Conservation (phyloP, 1,140 invertebrate genomes). For the Subanguina moxae region DNA sequence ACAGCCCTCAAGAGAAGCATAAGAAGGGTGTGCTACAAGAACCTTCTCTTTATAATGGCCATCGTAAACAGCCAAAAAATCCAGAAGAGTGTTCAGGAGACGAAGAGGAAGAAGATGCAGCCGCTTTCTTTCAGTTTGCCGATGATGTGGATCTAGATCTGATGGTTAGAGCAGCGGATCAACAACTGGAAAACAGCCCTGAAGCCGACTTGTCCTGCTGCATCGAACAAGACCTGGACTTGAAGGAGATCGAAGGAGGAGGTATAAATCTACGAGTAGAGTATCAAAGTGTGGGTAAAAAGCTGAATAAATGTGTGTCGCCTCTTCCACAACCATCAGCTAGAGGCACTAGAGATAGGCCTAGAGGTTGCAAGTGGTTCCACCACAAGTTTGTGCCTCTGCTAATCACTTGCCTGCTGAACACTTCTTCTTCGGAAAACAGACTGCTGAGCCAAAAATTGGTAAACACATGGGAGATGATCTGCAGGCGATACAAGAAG, state of each 20-base stretch:
- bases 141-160: slow-evolving; percentile 3
- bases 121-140: slow-evolving; percentile 5
- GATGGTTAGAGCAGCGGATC: slow-evolving; percentile 9
- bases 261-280: background rate
- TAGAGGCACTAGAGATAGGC: too few relatives aligned
- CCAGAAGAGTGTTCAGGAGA: background rate
- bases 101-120: background rate
- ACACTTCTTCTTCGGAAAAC: too few relatives aligned
- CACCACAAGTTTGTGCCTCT: too few relatives aligned
- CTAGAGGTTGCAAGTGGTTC: too few relatives aligned
- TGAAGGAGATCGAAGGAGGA: background rate
- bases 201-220: background rate
- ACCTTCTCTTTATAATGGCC: background rate
- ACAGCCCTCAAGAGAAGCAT: background rate
- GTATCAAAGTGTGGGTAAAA: background rate
- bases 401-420: too few relatives aligned
- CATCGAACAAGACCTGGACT: slow-evolving; percentile 1
- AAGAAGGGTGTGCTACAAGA: background rate
- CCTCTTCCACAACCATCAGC: background rate
- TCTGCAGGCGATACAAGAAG: too few relatives aligned
- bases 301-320: background rate
- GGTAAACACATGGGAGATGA: too few relatives aligned
- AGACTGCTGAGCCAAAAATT: too few relatives aligned
- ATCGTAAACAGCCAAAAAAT: background rate
- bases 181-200: background rate